Evolutionary conservation across 2,888 invertebrate species (phyloP).

Genomic region (Pecten maximus): DNA sequence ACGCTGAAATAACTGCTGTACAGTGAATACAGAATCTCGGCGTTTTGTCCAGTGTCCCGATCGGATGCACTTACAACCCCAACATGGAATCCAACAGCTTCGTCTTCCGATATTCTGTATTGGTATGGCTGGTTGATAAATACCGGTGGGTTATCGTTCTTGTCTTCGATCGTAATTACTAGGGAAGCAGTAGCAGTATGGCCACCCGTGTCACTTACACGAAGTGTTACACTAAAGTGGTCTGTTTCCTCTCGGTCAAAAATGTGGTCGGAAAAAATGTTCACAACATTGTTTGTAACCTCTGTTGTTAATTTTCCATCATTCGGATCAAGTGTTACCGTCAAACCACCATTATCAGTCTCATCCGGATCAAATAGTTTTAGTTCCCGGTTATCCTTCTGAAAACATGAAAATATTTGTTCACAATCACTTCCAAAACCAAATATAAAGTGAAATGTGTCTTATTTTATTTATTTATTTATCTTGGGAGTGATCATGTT

Average conservation of each 20-base stretch:
- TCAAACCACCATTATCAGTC: background rate
- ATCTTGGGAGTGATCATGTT: too few species aligned
- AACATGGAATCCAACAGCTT: background rate
- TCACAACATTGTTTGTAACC: background rate
- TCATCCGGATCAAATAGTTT: background rate
- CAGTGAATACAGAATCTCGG: background rate
- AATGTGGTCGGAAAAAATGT: background rate
- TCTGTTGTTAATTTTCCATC: background rate
- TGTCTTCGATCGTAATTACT: background rate
- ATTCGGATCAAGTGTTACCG: background rate
- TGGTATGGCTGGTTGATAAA: background rate
- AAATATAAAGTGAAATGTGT: too few species aligned
- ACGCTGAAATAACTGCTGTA: background rate
- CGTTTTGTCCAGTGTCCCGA: background rate
- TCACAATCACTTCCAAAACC: too few species aligned
- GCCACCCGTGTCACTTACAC: background rate
- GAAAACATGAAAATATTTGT: too few species aligned
- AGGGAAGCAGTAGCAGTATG: background rate
- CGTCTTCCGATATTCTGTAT: background rate
- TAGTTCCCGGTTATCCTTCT: background rate
- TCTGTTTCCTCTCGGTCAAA: background rate
- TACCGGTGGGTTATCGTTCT: background rate
- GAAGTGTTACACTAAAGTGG: background rate
- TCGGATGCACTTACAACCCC: background rate
- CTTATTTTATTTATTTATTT: too few species aligned